Percentiles rank a stretch among this genome's conserved stretches.
Conservation (phyloP, 2,888 invertebrate species). For the Pilophorus perplexus region DNA sequence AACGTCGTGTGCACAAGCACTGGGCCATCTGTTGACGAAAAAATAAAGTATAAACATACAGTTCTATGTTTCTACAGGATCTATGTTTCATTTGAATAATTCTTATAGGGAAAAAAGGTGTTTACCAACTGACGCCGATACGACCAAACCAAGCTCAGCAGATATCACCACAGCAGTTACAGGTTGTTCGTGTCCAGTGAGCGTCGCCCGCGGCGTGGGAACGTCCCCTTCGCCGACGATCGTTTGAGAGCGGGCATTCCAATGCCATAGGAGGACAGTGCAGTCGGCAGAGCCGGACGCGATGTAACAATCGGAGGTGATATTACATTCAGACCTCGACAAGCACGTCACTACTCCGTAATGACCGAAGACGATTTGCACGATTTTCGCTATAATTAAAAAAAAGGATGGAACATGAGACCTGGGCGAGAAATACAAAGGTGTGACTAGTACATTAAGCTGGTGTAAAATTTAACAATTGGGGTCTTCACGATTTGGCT, state of each 20-base stretch:
- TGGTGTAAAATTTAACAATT: too few relatives aligned
- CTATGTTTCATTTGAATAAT: too few relatives aligned
- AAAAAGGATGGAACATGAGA: not conserved
- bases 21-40: constrained; percentile 73
- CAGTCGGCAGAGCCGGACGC: constrained; percentile 98
- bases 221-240: constrained; percentile 95
- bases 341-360: constrained; percentile 98
- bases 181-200: constrained; percentile 96
- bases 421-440: not conserved
- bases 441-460: not conserved
- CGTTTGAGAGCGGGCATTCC: constrained; percentile 94
- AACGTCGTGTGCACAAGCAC: constrained; percentile 97
- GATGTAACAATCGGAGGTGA: constrained; percentile 98
- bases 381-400: constrained; percentile 77
- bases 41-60: not conserved
- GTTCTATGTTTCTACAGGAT: too few relatives aligned
- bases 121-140: constrained; percentile 76
- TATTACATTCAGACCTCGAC: constrained; percentile 95
- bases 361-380: constrained; percentile 98
- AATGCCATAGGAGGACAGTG: constrained; percentile 97
- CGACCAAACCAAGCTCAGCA: constrained; percentile 94
- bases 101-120: too few relatives aligned
- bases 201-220: constrained; percentile 92
- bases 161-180: constrained; percentile 94
- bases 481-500: too few relatives aligned